Percentiles rank a stretch among this genome's conserved stretches.
Evolutionary conservation across 2,888 invertebrate genomes (phyloP).

Genomic region (Sinotaia quadrata): DNA sequence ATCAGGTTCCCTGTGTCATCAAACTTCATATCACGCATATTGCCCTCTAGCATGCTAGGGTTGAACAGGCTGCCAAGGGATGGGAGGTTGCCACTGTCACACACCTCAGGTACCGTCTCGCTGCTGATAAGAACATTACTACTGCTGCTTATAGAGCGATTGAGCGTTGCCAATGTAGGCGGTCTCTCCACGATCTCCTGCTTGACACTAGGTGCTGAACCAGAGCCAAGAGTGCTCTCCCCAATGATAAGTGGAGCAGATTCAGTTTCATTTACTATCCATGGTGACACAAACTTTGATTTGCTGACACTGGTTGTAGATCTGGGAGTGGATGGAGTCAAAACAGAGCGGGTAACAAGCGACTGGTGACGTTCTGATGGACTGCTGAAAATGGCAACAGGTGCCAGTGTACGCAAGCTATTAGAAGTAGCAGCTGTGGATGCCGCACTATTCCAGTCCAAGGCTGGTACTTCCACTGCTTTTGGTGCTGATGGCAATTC

Average conservation of each 20-base stretch:
- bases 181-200: slow-evolving; percentile 8
- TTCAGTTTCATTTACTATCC: slow-evolving; percentile 18
- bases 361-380: background rate
- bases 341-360: background rate
- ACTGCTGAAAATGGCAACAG: background rate
- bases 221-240: background rate
- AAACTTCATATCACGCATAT: slow-evolving; percentile 15
- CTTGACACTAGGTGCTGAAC: background rate
- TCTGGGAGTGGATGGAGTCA: background rate
- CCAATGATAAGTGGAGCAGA: slow-evolving; percentile 11
- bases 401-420: background rate
- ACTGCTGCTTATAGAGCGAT: background rate
- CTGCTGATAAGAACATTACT: background rate
- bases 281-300: slow-evolving; percentile 10
- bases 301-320: background rate
- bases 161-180: background rate
- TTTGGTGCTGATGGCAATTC: background rate
- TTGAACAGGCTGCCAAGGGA: slow-evolving; percentile 2
- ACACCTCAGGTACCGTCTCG: slow-evolving; percentile 10
- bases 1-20: slow-evolving; percentile 18
- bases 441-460: background rate
- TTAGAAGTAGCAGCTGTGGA: background rate
- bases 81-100: slow-evolving; percentile 19
- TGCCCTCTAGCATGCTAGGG: background rate
- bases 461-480: background rate